Conservation (phyloP, 2,113 vertebrate genomes). For the Oncorhynchus nerka region DNA sequence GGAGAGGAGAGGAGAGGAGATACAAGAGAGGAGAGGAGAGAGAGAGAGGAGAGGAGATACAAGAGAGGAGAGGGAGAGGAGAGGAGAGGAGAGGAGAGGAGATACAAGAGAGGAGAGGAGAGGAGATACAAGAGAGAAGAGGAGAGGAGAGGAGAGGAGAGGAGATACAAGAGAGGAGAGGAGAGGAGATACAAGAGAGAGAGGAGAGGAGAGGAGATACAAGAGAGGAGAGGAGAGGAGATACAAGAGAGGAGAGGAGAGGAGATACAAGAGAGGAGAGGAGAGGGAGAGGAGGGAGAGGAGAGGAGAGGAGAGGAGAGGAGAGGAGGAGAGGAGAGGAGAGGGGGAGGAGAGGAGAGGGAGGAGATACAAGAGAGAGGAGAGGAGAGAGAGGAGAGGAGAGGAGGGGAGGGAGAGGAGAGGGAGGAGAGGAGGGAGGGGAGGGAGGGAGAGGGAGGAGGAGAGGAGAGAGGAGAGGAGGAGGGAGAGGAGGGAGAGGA, state of each 20-base stretch:
- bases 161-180: constrained; percentile 34
- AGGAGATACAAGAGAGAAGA: too few relatives aligned
- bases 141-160: constrained; percentile 10
- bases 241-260: not conserved
- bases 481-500: not conserved
- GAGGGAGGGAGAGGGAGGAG: too few relatives aligned
- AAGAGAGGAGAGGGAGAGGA: constrained; percentile 25
- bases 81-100: constrained; percentile 32
- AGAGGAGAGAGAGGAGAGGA: too few relatives aligned
- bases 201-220: not conserved
- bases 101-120: too few relatives aligned
- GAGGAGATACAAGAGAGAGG: not conserved
- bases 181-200: too few relatives aligned
- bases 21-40: constrained; percentile 36
- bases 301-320: constrained; percentile 3
- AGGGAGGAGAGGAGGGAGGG: constrained; percentile 3
- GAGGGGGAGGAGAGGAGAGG: constrained; percentile 38
- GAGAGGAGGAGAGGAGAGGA: constrained; percentile 20
- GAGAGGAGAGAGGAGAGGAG: not conserved
- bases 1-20: constrained; percentile 29
- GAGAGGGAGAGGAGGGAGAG: constrained; percentile 31
- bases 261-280: too few relatives aligned
- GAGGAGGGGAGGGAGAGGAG: constrained; percentile 24
- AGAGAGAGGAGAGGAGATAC: not conserved
- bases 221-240: not conserved